Percentiles rank a stretch among this genome's conserved stretches.
Evolutionary conservation across 2,113 vertebrate genomes (phyloP).

Genomic region (Megaceryle maxima): DNA sequence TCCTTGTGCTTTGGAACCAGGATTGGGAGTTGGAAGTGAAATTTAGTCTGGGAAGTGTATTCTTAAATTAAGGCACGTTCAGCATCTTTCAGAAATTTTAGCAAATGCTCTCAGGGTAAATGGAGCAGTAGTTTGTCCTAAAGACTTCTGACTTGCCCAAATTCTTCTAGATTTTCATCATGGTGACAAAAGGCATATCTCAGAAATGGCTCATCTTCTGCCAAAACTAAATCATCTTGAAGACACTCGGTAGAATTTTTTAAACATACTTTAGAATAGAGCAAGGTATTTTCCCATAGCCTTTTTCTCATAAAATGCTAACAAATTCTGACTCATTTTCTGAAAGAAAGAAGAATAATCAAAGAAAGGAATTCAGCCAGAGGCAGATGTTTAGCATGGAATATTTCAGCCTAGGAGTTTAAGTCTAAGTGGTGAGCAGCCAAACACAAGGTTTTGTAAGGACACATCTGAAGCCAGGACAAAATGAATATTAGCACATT

Average conservation of each 20-base stretch:
- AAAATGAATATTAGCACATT: not conserved
- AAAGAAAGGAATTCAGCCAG: constrained; percentile 53
- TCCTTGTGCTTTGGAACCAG: not conserved
- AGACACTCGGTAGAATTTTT: not conserved
- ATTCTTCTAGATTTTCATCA: not conserved
- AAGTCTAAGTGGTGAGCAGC: not conserved
- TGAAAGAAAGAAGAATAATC: constrained; percentile 1
- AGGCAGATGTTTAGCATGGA: constrained; percentile 36
- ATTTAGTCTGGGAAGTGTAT: not conserved
- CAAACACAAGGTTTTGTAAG: constrained; percentile 11
- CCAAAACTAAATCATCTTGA: not conserved
- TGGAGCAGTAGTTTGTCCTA: not conserved
- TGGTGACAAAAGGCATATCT: not conserved
- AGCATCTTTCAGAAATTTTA: not conserved
- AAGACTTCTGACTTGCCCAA: not conserved
- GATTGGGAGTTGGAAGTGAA: not conserved
- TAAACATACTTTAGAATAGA: not conserved
- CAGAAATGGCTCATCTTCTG: constrained; percentile 3
- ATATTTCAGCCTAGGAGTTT: constrained; percentile 3
- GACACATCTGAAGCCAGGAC: not conserved
- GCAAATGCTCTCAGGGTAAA: not conserved
- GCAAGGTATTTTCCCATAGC: constrained; percentile 43
- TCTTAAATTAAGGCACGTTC: not conserved
- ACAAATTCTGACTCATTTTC: constrained; percentile 54
- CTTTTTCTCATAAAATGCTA: constrained; percentile 34